Evolutionary conservation across 2,797 vertebrate species (phyloP).

Genomic region (Clamator glandarius): DNA sequence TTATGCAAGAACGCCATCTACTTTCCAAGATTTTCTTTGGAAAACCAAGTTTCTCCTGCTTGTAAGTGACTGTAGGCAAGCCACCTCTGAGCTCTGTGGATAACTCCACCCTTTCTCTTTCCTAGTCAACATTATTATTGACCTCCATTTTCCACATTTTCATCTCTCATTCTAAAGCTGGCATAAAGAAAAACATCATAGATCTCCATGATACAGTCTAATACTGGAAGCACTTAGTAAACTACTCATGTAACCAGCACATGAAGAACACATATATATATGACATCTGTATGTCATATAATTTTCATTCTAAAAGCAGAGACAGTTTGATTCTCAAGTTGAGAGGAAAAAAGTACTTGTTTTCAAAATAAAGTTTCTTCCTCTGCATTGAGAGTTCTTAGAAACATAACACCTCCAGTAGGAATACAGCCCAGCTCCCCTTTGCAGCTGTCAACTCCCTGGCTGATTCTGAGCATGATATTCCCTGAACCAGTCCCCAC

Average conservation of each 20-base stretch:
- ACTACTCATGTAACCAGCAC: neutral
- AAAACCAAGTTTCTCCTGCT: neutral
- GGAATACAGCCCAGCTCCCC: neutral
- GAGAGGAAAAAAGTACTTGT: neutral
- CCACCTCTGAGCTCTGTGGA: neutral
- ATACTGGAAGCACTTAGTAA: neutral
- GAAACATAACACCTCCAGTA: rapidly evolving
- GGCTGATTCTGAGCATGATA: rapidly evolving
- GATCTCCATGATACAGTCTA: neutral
- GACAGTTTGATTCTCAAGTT: neutral
- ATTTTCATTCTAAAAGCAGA: neutral
- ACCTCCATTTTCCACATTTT: neutral
- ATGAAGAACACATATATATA: neutral
- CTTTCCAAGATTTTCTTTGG: neutral
- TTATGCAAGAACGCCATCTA: neutral
- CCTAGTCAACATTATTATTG: neutral
- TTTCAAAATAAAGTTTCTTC: neutral
- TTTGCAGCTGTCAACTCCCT: neutral
- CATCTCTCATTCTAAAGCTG: neutral
- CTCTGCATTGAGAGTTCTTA: neutral
- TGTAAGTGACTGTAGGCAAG: neutral
- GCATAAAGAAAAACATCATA: neutral
- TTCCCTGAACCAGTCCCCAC: neutral
- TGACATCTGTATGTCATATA: neutral
- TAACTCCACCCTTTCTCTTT: neutral